Evolutionary conservation across 30 jellyfish, hydroid and myxozoan genomes (phyloP).

Genomic region (Rhopilema esculentum): DNA sequence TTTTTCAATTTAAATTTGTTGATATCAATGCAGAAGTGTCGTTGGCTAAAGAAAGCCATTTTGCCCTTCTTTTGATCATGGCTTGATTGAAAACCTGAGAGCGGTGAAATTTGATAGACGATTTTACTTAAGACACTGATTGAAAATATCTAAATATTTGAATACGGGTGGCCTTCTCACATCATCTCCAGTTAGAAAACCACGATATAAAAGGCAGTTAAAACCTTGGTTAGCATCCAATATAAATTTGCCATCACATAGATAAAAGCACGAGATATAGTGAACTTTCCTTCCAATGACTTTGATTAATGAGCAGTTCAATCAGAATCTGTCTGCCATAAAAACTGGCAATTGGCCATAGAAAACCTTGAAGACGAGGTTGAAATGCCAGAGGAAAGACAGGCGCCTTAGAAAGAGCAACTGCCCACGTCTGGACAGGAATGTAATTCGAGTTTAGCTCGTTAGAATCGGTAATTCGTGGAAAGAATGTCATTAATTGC

Average conservation of each 20-base stretch:
- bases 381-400: neutral
- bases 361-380: conserved; percentile 31
- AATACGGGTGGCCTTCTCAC: neutral
- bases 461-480: neutral
- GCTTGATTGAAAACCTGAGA: neutral
- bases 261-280: neutral
- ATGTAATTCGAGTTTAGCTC: neutral
- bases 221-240: neutral
- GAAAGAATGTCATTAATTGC: neutral
- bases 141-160: neutral
- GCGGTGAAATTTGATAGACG: neutral
- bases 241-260: neutral
- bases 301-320: conserved; percentile 46
- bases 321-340: conserved; percentile 41
- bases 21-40: neutral
- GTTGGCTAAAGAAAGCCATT: neutral
- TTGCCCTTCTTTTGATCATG: neutral
- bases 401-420: conserved; percentile 15
- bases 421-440: neutral
- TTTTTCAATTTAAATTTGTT: no score
- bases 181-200: neutral
- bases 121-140: neutral
- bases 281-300: neutral
- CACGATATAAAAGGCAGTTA: neutral
- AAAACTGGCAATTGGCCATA: conserved; percentile 40